These are phyloP conservation scores for Dexiosoma caninum DNA, from an alignment of 2,888 invertebrate species.

Conservation along the genomic window DNA sequence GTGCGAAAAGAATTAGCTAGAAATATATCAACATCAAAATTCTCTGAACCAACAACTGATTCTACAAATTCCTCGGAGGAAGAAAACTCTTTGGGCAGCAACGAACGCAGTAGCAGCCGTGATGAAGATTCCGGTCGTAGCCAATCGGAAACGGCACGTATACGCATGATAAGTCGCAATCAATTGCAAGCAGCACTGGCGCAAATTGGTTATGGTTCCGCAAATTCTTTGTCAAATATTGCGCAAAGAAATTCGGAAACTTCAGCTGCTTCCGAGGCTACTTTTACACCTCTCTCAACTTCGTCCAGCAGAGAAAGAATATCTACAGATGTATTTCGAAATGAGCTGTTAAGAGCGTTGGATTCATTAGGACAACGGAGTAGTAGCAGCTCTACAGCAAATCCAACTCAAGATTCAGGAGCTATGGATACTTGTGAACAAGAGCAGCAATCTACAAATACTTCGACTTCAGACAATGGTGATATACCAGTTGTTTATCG, in stretches of 20 bases:
- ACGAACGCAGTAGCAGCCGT: constrained; percentile 66
- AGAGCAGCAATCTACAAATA: constrained; percentile 36
- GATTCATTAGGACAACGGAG: constrained; percentile 64
- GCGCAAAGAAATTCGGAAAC: constrained; percentile 75
- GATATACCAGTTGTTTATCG: constrained; percentile 73
- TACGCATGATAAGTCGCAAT: constrained; percentile 76
- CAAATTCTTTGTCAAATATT: constrained; percentile 76
- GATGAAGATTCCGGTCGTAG: constrained; percentile 65
- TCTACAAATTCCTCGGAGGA: constrained; percentile 77
- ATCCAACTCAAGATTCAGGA: constrained; percentile 50
- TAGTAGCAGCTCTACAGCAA: constrained; percentile 22
- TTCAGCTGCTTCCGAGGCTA: constrained; percentile 47
- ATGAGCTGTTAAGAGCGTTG: constrained; percentile 86
- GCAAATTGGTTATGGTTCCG: constrained; percentile 72
- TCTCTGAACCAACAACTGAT: constrained; percentile 75
- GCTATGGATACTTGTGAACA: constrained; percentile 68
- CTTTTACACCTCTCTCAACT: constrained; percentile 53
- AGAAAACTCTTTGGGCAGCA: constrained; percentile 73
- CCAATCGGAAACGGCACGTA: constrained; percentile 72
- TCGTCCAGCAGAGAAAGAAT: constrained; percentile 77
- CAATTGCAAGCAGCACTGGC: constrained; percentile 76
- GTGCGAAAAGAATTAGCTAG: constrained; percentile 76
- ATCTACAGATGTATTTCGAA: constrained; percentile 88
- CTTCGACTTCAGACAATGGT: constrained; percentile 62
- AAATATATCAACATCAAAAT: constrained; percentile 71